These are phyloP conservation scores for Ennomos fuscantarius DNA, from an alignment of 2,888 invertebrate genomes.

Conservation along the genomic window DNA sequence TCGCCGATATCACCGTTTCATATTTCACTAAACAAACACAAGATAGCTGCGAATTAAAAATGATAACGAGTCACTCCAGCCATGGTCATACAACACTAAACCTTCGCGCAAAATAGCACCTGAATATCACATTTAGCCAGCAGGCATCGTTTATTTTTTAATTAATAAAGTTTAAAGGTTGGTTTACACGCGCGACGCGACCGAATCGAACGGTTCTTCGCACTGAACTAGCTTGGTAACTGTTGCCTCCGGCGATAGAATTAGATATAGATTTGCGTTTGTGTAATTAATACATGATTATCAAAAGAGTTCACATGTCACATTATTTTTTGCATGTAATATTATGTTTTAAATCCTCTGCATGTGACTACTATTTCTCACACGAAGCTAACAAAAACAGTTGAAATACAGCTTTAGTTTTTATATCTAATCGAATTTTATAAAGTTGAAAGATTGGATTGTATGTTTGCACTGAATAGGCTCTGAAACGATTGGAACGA, in stretches of 20 bases:
- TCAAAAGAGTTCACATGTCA: conserved; percentile 21
- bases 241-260: conserved; percentile 30
- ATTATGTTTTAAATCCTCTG: no score
- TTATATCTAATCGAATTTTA: no score
- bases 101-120: conserved; percentile 14
- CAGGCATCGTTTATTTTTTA: conserved; percentile 19
- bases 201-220: conserved; percentile 56
- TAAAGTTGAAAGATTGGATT: no score
- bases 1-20: conserved; percentile 58
- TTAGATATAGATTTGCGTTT: conserved; percentile 27
- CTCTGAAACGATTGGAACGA: no score
- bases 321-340: background rate
- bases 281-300: conserved; percentile 24
- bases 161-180: conserved; percentile 47
- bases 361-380: no score
- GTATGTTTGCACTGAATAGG: no score
- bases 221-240: conserved; percentile 55
- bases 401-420: no score
- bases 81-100: conserved; percentile 12
- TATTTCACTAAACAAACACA: conserved; percentile 70
- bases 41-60: conserved; percentile 49
- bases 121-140: conserved; percentile 26
- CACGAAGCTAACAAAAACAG: no score
- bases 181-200: conserved; percentile 41
- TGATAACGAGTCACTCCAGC: conserved; percentile 2